phyloP scores from a whole-genome alignment of 2,797 vertebrate genomes.

The Mastacembelus armatus region DNA sequence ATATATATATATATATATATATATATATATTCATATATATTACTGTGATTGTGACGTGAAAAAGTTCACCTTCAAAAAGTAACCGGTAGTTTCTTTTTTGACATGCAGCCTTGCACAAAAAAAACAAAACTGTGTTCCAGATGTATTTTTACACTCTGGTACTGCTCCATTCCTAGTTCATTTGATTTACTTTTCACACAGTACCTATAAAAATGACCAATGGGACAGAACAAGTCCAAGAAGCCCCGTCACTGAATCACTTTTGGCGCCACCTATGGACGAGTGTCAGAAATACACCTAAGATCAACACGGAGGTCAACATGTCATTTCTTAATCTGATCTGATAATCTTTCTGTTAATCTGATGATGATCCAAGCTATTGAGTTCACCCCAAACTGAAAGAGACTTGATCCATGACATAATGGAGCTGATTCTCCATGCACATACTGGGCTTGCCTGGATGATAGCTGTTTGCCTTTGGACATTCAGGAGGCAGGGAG shows the following conservation, averaged over 20 bases:
- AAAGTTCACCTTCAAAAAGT: no score
- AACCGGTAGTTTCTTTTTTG: no score
- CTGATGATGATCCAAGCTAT: slow-evolving; percentile 2
- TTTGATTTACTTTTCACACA: no score
- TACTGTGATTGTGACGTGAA: no score
- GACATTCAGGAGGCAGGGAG: slow-evolving; percentile 46
- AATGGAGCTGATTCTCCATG: slow-evolving; percentile 25
- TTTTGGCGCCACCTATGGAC: slow-evolving; percentile 38
- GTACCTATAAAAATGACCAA: background rate
- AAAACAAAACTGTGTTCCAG: no score
- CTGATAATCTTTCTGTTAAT: no score
- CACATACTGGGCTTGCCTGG: slow-evolving; percentile 20
- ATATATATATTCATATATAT: no score
- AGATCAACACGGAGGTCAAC: slow-evolving; percentile 34
- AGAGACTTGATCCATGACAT: slow-evolving; percentile 41
- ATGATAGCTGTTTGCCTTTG: slow-evolving; percentile 43
- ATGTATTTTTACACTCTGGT: no score
- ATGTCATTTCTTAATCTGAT: slow-evolving; percentile 22
- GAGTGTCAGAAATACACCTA: slow-evolving; percentile 6
- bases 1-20: no score
- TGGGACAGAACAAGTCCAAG: background rate
- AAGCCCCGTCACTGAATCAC: background rate
- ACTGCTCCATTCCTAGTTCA: no score
- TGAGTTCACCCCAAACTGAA: slow-evolving; percentile 12
- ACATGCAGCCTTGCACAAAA: no score